Percentiles rank a stretch among this genome's conserved stretches.
phyloP scores from a whole-genome alignment of 2,797 vertebrate species.

The Caiman crocodilus region DNA sequence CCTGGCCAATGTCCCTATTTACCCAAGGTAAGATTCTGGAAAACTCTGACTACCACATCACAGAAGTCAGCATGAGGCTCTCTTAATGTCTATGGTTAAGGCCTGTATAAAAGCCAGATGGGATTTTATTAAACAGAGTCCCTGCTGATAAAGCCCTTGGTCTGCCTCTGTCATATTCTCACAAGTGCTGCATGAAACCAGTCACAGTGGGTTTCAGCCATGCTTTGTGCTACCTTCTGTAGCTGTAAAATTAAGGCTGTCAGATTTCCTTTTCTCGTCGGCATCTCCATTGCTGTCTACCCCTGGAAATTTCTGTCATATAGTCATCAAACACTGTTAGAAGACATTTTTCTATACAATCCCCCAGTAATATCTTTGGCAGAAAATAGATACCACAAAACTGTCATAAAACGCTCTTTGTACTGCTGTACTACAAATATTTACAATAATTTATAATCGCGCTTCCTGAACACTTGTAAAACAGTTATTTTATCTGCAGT shows the following conservation, averaged over 20 bases:
- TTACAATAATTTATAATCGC: background rate
- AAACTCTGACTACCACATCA: background rate
- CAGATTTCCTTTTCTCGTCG: background rate
- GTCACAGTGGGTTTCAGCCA: background rate
- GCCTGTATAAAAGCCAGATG: background rate
- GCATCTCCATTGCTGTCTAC: background rate
- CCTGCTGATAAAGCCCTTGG: background rate
- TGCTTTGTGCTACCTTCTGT: background rate
- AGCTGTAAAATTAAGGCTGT: background rate
- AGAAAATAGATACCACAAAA: background rate
- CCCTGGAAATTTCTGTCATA: background rate
- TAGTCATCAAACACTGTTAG: background rate
- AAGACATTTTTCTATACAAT: background rate
- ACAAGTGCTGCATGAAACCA: background rate
- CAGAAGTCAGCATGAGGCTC: background rate
- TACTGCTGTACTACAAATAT: background rate
- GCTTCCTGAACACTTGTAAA: background rate
- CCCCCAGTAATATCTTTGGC: background rate
- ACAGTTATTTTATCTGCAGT: background rate
- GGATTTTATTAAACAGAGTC: background rate
- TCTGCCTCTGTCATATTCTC: background rate
- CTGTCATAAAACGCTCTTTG: background rate
- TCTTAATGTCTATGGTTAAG: background rate
- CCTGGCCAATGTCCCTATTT: background rate
- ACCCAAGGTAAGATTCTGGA: background rate